Evolutionary conservation across 2,113 vertebrate species (phyloP).

Genomic region (Daboia siamensis): DNA sequence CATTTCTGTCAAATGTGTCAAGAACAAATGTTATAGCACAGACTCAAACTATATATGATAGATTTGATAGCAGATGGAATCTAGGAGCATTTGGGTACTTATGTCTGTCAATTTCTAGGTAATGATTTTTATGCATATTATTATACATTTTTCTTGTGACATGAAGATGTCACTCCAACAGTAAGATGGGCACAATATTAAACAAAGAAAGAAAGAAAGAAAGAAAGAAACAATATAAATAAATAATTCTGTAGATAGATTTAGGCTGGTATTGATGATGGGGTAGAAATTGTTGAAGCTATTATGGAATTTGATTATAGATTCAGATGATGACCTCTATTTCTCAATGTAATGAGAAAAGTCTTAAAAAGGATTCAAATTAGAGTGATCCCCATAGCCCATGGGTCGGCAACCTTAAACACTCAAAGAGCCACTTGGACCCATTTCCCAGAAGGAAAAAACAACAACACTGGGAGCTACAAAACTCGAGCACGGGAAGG

Average conservation of each 20-base stretch:
- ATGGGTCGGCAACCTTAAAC: no score
- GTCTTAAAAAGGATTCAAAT: not conserved
- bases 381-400: not conserved
- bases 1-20: not conserved
- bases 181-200: not conserved
- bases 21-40: not conserved
- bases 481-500: no score
- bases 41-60: not conserved
- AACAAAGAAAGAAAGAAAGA: no score
- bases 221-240: no score
- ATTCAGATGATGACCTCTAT: not conserved
- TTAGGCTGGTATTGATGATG: not conserved
- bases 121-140: not conserved
- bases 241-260: not conserved
- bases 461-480: no score
- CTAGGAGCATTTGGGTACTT: not conserved
- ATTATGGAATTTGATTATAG: not conserved
- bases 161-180: not conserved
- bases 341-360: not conserved
- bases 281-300: not conserved
- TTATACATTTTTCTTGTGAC: not conserved
- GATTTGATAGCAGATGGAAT: not conserved
- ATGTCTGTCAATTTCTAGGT: not conserved
- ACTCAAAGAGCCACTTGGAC: no score
- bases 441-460: no score